Base-by-base conservation (phyloP, 1,140 invertebrate species). In the Brachionus koreanus region DNA sequence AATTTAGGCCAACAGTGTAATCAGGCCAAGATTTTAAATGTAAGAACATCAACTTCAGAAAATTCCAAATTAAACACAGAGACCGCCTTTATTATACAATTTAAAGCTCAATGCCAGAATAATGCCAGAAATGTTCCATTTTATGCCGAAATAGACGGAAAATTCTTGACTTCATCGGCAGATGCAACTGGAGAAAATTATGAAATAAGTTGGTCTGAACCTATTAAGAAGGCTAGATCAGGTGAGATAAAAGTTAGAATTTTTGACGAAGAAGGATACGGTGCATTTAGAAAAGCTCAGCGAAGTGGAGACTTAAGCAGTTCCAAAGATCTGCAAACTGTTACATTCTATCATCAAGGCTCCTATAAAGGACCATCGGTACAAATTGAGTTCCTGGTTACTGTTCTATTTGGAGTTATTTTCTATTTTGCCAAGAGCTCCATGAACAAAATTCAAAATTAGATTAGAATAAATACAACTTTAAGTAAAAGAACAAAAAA, bases 191-290 rank as follows among this genome's bases (percentile, higher is more conserved):
- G 76, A 9, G 49, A 79, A 79, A 37, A 13, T 3, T 61, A 79
- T 43, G 76, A 79, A 79, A 42, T 79, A 7, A 79, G 76, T 43
- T 79, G 76, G 76, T 42, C 76, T 9, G 29, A 57, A 25, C 35
- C 49, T 0, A 23, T 42, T 5, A 37, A 65, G 12, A 79, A 65
- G 37, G 76, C 76, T 61, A 23, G 49, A 23, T 61, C 76, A 39
- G 76, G 76, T 43, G 29, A 57, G 37, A 39, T 79, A 12, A 79
- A 23, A 2, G 46, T 79, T 13, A 57, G 49, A 39, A 39, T 79
- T 23, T 79, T 61, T 35, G 76, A 79, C 25, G 76, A 79, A 43
- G 76, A 79, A 57, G 37, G 49, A 12, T 79, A 25, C 12, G 49
- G 16, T 65, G 25, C 76, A 42, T 79, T 43, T 39, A 79, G 29